Conservation (phyloP, 2,113 vertebrate species). For the Ploceus nigricollis region DNA sequence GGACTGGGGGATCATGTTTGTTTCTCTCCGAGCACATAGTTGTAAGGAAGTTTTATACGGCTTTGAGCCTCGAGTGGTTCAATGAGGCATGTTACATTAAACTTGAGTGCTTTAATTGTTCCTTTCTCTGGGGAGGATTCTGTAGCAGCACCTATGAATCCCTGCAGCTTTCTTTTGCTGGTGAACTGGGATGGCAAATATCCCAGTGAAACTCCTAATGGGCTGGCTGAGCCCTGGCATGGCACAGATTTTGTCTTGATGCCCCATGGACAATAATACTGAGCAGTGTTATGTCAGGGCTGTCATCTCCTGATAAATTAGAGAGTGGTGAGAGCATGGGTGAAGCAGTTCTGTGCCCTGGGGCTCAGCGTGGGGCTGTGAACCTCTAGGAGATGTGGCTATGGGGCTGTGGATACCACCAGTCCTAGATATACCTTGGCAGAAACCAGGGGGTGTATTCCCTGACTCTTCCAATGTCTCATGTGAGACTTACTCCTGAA, state of each 20-base stretch:
- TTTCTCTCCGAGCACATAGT: neutral
- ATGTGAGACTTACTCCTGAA: neutral
- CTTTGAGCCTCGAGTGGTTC: neutral
- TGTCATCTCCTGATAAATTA: neutral
- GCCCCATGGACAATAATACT: fast-evolving
- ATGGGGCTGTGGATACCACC: neutral
- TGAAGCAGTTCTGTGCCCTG: neutral
- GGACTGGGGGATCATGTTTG: neutral
- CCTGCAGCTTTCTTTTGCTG: neutral
- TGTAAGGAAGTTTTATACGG: neutral
- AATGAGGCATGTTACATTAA: neutral
- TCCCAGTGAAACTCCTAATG: neutral
- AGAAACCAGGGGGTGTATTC: neutral
- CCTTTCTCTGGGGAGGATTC: neutral
- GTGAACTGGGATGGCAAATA: neutral
- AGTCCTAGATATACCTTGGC: fast-evolving
- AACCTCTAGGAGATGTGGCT: neutral
- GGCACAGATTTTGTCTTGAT: neutral
- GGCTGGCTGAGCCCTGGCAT: fast-evolving
- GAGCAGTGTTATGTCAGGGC: neutral
- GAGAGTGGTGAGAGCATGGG: neutral
- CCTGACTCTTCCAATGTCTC: neutral
- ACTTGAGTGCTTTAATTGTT: neutral
- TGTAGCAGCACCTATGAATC: neutral
- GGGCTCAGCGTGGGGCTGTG: fast-evolving